Evolutionary conservation across 2,888 invertebrate genomes (phyloP).

Genomic region (Polyommatus icarus): DNA sequence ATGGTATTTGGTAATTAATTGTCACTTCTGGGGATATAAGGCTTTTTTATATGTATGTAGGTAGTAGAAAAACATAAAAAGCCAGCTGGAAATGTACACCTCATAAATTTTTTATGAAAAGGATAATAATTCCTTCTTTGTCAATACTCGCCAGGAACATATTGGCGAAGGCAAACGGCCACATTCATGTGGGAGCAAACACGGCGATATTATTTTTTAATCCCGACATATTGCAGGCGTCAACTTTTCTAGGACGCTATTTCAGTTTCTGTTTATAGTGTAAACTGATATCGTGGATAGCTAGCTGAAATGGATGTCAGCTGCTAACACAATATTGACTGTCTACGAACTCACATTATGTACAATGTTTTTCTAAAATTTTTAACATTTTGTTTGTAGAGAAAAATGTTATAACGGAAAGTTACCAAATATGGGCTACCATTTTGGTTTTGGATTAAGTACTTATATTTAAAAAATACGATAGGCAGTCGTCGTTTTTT

Average conservation of each 20-base stretch:
- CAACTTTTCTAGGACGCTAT: slow-evolving; percentile 40
- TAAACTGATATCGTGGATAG: slow-evolving; percentile 37
- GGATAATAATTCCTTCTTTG: slow-evolving; percentile 8
- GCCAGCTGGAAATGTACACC: background rate
- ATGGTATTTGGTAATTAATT: background rate
- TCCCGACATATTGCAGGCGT: slow-evolving; percentile 37
- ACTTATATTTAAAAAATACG: too few species aligned
- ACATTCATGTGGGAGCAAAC: slow-evolving; percentile 32
- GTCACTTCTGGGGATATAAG: background rate
- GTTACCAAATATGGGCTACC: too few species aligned
- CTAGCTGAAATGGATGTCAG: slow-evolving; percentile 14
- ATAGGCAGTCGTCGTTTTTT: too few species aligned
- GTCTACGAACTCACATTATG: background rate
- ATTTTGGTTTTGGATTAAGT: too few species aligned
- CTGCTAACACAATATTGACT: slow-evolving; percentile 28
- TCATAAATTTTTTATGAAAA: background rate
- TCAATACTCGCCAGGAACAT: slow-evolving; percentile 27
- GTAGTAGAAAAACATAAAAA: background rate
- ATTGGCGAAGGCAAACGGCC: slow-evolving; percentile 26
- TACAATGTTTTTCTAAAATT: background rate
- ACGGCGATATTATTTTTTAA: slow-evolving; percentile 34
- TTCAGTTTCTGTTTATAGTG: slow-evolving; percentile 55
- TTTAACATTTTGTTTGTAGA: background rate
- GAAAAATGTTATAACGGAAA: background rate
- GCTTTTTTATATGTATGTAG: background rate